Base-by-base conservation (phyloP, 2,113 vertebrate genomes). In the Perognathus longimembris region DNA sequence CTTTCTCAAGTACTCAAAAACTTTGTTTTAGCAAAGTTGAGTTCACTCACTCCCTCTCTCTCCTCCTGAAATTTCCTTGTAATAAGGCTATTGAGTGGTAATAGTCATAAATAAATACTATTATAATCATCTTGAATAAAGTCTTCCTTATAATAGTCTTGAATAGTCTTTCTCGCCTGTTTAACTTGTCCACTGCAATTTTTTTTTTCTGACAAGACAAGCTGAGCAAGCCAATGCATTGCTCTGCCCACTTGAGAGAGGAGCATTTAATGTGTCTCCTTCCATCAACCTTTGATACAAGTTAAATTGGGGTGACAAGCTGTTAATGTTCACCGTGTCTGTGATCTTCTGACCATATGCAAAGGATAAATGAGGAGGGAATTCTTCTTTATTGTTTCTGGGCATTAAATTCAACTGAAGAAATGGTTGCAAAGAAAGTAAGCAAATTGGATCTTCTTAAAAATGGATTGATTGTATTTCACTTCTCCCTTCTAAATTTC, bases 391-490 rank as follows among this genome's bases (percentile, higher is more conserved):
- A 85, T 42, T 96, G 67, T 95, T 97, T 97, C 11, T 78, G n/a
- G 73, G 87, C 93, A 98, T 98, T 96, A 97, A 96, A 95, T 97
- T 96, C 34, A 96, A 91, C 94, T 87, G 96, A 95, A 97, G 94
- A 97, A 98, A 97, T 81, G 79, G 18, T 15, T 69, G 88, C 88
- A 95, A 93, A 54, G 50, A 54, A 90, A 96, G 96, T 61, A 70
- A 64, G 97, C 91, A 97, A 97, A 97, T 83, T 80, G 59, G 85
- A 94, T 90, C 28, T 81, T 26, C 32, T 91, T 94, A 57, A 94
- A 5, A 76, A 96, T 92, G 69, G 96, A 76, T 91, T 95, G 83
- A 75, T 96, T 95, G 82, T 93, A 91, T 90, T 92, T 59, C 4
- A 81, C 30, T 63, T 57, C 64, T 73, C 54, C 82, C 75, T 34